Conservation (phyloP, 2,113 vertebrate genomes). For the human (Homo sapiens) region GRCh38 chr2:18977501-18978000, state of each 20-base stretch:
- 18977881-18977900: background rate
- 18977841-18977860: background rate
- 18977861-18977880: background rate
- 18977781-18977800: background rate
- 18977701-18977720: conserved; percentile 66
- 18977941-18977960: background rate
- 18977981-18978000: background rate
- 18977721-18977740: conserved; percentile 52
- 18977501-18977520: background rate
- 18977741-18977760: conserved; percentile 6
- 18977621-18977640: conserved; percentile 12
- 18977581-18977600: background rate
- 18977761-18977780: conserved; percentile 36
- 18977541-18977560: background rate
- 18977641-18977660: conserved; percentile 20
- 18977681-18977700: conserved; percentile 69
- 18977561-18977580: background rate
- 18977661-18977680: conserved; percentile 60
- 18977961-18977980: background rate
- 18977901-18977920: background rate
- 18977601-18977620: conserved; percentile 30
- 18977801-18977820: background rate
- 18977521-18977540: background rate
- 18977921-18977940: background rate
- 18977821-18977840: background rate